Conservation (phyloP, 2,888 invertebrate species). For the Crossocerus cetratus region DNA sequence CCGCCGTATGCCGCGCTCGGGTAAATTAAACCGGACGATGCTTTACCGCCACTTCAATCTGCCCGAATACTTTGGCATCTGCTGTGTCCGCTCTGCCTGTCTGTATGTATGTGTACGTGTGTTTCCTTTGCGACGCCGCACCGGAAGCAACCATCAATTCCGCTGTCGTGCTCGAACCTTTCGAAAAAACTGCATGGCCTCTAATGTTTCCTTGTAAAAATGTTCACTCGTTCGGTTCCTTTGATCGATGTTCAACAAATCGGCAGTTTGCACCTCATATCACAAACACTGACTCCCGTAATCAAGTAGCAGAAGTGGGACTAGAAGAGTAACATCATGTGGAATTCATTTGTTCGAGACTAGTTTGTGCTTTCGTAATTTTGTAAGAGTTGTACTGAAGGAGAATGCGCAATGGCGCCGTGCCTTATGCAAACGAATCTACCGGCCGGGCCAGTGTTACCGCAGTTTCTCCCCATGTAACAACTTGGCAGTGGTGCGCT, state of each 20-base stretch:
- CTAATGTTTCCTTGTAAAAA: no score
- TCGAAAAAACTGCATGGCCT: no score
- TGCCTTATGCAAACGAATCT: background rate
- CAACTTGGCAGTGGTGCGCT: no score
- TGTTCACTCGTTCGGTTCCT: background rate
- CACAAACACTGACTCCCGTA: no score
- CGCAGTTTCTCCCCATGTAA: no score
- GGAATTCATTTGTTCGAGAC: no score
- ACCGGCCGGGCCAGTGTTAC: no score
- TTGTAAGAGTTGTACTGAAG: no score
- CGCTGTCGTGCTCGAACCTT: background rate
- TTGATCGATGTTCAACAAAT: background rate
- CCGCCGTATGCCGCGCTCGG: slow-evolving; percentile 14
- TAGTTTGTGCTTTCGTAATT: no score
- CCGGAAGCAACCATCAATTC: background rate
- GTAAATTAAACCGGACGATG: slow-evolving; percentile 37
- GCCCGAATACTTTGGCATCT: background rate
- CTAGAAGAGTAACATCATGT: no score
- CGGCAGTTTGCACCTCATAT: background rate
- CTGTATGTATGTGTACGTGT: background rate
- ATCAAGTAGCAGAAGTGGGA: no score
- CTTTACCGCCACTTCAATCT: slow-evolving; percentile 24
- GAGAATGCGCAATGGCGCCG: background rate
- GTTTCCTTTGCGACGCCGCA: background rate
- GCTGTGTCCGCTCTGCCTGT: background rate